Conservation (phyloP, 1,140 invertebrate species). For the Mercenaria mercenaria region DNA sequence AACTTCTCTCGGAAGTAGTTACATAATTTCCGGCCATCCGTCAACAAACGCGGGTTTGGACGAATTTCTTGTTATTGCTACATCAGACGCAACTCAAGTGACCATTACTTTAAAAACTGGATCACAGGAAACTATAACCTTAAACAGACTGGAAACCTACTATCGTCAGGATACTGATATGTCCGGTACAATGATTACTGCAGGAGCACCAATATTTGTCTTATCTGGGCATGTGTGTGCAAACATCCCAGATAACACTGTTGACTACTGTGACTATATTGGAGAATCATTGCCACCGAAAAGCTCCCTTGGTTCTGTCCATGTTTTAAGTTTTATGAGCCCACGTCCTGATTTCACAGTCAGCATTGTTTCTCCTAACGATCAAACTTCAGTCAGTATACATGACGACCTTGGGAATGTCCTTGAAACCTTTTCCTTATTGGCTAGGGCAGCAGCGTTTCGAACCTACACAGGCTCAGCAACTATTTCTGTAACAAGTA, state of each 20-base stretch:
- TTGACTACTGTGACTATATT: slow-evolving; percentile 24
- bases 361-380: background rate
- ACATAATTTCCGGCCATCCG: slow-evolving; percentile 17
- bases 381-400: background rate
- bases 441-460: background rate
- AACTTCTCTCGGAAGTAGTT: background rate
- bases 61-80: background rate
- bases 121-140: background rate
- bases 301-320: background rate
- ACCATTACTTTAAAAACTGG: background rate
- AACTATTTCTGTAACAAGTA: background rate
- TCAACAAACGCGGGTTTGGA: background rate
- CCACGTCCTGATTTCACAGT: slow-evolving; percentile 13
- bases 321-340: background rate
- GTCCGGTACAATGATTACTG: slow-evolving; percentile 1
- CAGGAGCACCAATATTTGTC: background rate
- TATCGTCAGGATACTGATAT: background rate
- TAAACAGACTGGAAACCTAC: background rate
- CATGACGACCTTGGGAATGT: background rate
- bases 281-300: background rate
- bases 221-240: slow-evolving; percentile 21
- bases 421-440: background rate
- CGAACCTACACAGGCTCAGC: background rate
- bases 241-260: slow-evolving; percentile 25
- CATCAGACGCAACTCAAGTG: background rate